Evolutionary conservation across 1,140 invertebrate genomes (phyloP).

Genomic region (Triops cancriformis): DNA sequence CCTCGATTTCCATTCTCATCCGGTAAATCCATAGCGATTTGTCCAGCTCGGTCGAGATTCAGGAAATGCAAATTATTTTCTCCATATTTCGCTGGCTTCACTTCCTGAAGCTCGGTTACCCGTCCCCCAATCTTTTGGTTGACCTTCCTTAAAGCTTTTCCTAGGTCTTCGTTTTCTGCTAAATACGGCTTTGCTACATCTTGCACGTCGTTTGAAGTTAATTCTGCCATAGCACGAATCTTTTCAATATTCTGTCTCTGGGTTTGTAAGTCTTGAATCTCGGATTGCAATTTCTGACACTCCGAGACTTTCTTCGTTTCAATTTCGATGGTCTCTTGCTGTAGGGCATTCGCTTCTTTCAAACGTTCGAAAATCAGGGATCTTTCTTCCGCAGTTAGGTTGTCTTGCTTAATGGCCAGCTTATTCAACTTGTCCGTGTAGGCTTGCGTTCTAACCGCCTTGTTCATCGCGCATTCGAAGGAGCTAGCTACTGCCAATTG

Average conservation of each 20-base stretch:
- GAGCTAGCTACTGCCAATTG: background rate
- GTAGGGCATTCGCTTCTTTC: background rate
- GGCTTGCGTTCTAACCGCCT: background rate
- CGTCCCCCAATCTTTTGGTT: background rate
- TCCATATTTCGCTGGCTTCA: background rate
- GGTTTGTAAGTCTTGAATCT: background rate
- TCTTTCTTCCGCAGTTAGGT: background rate
- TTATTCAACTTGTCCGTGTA: background rate
- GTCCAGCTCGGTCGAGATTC: background rate
- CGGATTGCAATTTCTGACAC: background rate
- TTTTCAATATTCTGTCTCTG: background rate
- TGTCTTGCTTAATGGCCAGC: background rate
- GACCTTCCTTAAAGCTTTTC: background rate
- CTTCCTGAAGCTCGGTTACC: background rate
- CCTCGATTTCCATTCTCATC: background rate
- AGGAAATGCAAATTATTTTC: slow-evolving; percentile 15
- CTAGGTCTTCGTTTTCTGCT: background rate
- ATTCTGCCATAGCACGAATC: background rate
- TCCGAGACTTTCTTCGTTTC: background rate
- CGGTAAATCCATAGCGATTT: slow-evolving; percentile 7
- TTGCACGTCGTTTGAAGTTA: background rate
- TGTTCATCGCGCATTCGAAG: background rate
- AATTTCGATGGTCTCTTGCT: background rate
- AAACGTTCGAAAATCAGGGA: background rate
- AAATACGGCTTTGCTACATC: too few species aligned